Percentiles rank a stretch among this genome's conserved stretches.
Evolutionary conservation across 2,113 vertebrate genomes (phyloP).

Genomic region (Gambusia holbrooki): DNA sequence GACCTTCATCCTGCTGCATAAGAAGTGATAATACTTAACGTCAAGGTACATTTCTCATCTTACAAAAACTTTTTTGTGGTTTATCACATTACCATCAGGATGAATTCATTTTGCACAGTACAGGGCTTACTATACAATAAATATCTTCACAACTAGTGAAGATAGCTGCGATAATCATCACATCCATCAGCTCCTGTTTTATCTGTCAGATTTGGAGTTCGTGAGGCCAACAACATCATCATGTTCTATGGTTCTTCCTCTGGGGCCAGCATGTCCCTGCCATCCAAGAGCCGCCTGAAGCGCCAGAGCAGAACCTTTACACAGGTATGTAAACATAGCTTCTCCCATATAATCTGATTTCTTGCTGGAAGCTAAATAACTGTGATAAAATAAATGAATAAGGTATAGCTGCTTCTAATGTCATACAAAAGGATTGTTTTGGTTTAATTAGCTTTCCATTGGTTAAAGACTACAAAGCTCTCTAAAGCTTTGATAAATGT

Average conservation of each 20-base stretch:
- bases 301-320: conserved; percentile 92
- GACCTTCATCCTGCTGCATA: conserved; percentile 20
- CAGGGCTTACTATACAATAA: not conserved
- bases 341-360: conserved; percentile 2
- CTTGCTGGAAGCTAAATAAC: not conserved
- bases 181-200: not conserved
- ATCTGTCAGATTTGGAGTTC: conserved; percentile 57
- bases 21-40: conserved; percentile 16
- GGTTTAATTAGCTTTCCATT: no score
- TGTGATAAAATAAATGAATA: not conserved
- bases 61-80: not conserved
- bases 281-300: conserved; percentile 90
- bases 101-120: conserved; percentile 2
- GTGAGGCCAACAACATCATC: conserved; percentile 49
- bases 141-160: not conserved
- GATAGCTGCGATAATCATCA: not conserved
- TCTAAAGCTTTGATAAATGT: no score
- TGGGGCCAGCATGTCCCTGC: conserved; percentile 88
- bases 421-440: not conserved
- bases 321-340: conserved; percentile 60
- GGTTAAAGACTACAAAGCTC: no score
- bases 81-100: conserved; percentile 8
- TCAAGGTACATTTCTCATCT: conserved; percentile 53
- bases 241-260: conserved; percentile 94
- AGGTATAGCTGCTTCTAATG: not conserved